Base-by-base conservation (phyloP, 2,888 invertebrate species). In the Ophion slaviceki region DNA sequence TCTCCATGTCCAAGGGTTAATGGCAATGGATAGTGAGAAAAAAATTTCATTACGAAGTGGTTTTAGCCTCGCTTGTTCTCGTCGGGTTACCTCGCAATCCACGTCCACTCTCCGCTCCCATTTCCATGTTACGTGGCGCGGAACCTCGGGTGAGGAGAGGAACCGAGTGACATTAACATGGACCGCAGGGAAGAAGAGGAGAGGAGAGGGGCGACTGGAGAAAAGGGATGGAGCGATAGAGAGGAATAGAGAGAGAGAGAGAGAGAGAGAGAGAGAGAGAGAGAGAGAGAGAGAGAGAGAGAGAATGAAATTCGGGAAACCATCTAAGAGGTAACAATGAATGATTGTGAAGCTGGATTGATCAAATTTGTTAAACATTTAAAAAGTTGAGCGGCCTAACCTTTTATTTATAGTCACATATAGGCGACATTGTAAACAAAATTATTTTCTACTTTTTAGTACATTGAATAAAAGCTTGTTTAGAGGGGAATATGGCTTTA, bases 1-100 rank as follows among this genome's bases (percentile, higher is more conserved):
- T 67, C 75, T 80, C 84, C 47, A 66, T 76, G 76, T 71, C 72
- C 66, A 40, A 72, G 76, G 76, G 80, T 72, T 82, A 85, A 85
- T 85, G 85, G 82, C 85, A 79, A 85, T 82, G 82, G 85, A 85
- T 82, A 85, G 82, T 72, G 82, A 61, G 66, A 72, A 85, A 85
- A 85, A 82, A 85, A 85, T 76, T 85, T 85, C 82, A 85, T 85
- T 85, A 85, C 75, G 67, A 72, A 82, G 80, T 82, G 85, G 82
- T 85, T 85, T 85, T 80, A 85, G 85, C 82, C 72, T 61, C 85
- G 80, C 76, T 82, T 72, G 76, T 82, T 82, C 82, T 70, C 53
- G 64, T 53, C 45, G 70, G 64, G 70, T 70, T 72, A 71, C 79
- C 70, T 66, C 75, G 79, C 28, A 32, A n/a, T 84, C 57, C 68